Evolutionary conservation across 1,140 invertebrate species (phyloP), one percentile per base, ranked within the genome.

Genomic region (Chironomus tepperi): DNA sequence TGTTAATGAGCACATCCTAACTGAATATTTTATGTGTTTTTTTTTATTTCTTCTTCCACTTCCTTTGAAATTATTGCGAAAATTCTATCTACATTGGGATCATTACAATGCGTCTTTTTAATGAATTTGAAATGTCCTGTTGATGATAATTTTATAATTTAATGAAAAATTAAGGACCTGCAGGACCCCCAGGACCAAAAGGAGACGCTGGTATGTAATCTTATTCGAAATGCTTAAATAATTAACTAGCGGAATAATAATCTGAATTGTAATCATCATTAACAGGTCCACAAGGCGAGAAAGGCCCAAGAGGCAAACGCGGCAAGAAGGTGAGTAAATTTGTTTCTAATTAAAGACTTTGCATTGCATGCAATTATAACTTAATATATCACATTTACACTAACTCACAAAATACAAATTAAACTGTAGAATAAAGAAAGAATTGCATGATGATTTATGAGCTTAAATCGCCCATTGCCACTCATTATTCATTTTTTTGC

Each of bases 191-290:
- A 77, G 94, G 94, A 67, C 87, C 89, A 75, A 89, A 90, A 78
- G 94, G 94, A n/a, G 90, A 93, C 79, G 87, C 93, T 73, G 94
- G 94, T 78, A 90, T 93, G 74, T 91, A 93, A 76, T 93, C 93
- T 76, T 93, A 93, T 57, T 92, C 93, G 93, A 79, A 92, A 92
- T 76, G 92, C 87, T 79, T 79, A 80, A 15, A 12, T n/a, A 15
- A 34, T 34, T 34, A 34, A 34, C 5, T 5, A 34, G 80, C 0
- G 7, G 73, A 5, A 64, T 34, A 75, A 70, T 42, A 6, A 8
- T 75, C 7, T 42, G 1, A 24, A 73, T 18, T 42, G 15, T 24
- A 43, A 43, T n/a, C 15, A 42, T n/a, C 9, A 74, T 74, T 47
- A 12, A 34, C 18, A 70, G 65, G 65, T 8, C 65, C 65, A 9